phyloP scores from a whole-genome alignment of 2,113 vertebrate genomes.

The Etia nguti region DNA sequence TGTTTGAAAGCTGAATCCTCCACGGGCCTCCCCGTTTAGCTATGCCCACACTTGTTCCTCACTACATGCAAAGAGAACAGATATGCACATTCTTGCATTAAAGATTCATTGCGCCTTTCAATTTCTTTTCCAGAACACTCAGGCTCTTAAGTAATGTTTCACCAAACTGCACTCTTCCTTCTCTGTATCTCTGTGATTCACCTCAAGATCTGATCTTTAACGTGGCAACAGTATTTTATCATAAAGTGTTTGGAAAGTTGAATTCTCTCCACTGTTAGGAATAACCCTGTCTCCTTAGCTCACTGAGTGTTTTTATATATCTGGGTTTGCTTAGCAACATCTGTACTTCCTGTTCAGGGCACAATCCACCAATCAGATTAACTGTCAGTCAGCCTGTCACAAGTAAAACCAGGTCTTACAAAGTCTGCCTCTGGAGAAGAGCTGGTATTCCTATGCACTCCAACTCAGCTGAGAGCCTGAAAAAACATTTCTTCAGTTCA shows the following conservation, averaged over 20 bases:
- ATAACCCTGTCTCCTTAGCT: background rate
- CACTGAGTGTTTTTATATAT: background rate
- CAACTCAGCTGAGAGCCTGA: conserved; percentile 3
- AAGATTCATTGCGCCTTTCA: background rate
- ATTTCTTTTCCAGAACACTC: background rate
- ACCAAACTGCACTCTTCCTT: background rate
- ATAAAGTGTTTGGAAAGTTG: background rate
- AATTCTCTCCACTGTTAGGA: background rate
- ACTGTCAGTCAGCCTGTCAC: conserved; percentile 18
- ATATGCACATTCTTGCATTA: background rate
- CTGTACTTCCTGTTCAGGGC: background rate
- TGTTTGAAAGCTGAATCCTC: conserved; percentile 29
- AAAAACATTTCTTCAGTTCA: background rate
- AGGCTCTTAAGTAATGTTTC: background rate
- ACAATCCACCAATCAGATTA: conserved; percentile 20
- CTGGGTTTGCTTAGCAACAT: background rate
- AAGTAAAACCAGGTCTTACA: background rate
- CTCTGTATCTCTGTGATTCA: background rate
- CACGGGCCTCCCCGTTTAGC: conserved; percentile 25
- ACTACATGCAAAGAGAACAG: conserved; percentile 3
- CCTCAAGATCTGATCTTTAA: conserved; percentile 7
- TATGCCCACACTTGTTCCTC: conserved; percentile 31
- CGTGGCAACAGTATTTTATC: conserved; percentile 18
- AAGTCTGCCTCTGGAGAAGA: conserved; percentile 24
- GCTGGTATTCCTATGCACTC: background rate